Conservation (phyloP, 2,888 invertebrate species). For the Drosophila borealis region DNA sequence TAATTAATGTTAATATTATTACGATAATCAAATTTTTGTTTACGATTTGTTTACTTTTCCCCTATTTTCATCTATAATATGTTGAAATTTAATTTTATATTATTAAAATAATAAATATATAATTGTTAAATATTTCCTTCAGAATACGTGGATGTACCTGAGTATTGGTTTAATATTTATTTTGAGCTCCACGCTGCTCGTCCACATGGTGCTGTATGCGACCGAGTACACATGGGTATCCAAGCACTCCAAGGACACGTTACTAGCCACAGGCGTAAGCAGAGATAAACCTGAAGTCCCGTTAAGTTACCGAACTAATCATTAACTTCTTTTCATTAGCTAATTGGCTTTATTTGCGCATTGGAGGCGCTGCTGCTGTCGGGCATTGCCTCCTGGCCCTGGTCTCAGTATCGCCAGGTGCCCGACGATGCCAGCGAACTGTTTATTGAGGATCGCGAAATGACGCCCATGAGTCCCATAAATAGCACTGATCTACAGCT, state of each 20-base stretch:
- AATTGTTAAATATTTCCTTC: conserved; percentile 28
- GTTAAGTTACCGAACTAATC: background rate
- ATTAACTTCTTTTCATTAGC: conserved; percentile 79
- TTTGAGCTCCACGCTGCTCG: conserved; percentile 89
- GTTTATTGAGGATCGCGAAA: conserved; percentile 86
- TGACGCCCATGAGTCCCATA: conserved; percentile 86
- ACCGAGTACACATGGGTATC: conserved; percentile 90
- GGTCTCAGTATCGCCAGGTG: conserved; percentile 87
- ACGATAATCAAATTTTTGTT: too few relatives aligned
- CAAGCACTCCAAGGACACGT: conserved; percentile 89
- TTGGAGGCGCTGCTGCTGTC: conserved; percentile 87
- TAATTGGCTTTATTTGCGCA: conserved; percentile 88
- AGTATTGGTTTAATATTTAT: conserved; percentile 90
- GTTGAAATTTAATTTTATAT: too few relatives aligned
- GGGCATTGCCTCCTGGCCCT: conserved; percentile 87
- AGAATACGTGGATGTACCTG: conserved; percentile 91
- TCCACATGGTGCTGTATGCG: conserved; percentile 89
- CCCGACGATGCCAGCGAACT: conserved; percentile 88
- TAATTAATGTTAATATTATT: too few relatives aligned
- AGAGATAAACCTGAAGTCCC: background rate
- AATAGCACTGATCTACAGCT: conserved; percentile 84
- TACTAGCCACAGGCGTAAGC: conserved; percentile 88
- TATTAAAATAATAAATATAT: background rate
- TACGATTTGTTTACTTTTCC: too few relatives aligned
- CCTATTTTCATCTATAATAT: background rate